Percentiles rank a stretch among this genome's conserved stretches.
These are phyloP conservation scores for Echinarachnius parma DNA, from an alignment of 53 echinoderm and acorn worm genomes.

Conservation along the genomic window DNA sequence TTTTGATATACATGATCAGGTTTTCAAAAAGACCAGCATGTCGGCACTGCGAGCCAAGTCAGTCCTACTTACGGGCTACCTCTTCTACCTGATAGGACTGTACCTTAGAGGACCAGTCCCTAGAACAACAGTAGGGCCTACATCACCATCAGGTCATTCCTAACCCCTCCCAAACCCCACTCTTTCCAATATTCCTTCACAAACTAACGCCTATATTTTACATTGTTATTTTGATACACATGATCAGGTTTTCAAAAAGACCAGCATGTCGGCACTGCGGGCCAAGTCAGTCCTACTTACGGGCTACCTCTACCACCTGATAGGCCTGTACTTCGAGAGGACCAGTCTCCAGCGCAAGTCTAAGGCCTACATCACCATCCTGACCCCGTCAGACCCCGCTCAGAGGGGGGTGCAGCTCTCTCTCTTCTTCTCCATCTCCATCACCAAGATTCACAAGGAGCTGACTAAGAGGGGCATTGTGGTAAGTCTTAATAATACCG, in stretches of 20 bases:
- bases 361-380: conserved; percentile 61
- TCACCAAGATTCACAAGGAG: conserved; percentile 58
- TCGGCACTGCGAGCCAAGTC: conserved; percentile 70
- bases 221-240: not conserved
- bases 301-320: conserved; percentile 70
- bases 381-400: conserved; percentile 69
- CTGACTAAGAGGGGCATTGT: conserved; percentile 82
- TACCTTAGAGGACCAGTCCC: conserved; percentile 32
- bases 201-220: not conserved
- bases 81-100: conserved; percentile 57
- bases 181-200: too few species aligned
- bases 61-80: conserved; percentile 69
- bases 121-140: conserved; percentile 41
- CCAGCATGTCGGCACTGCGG: conserved; percentile 65
- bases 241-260: conserved; percentile 65
- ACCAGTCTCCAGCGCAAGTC: conserved; percentile 27
- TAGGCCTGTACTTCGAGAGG: conserved; percentile 43
- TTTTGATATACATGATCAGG: conserved; percentile 29
- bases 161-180: conserved; percentile 74
- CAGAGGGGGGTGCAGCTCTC: conserved; percentile 89
- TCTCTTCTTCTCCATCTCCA: conserved; percentile 64
- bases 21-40: conserved; percentile 76
- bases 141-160: conserved; percentile 69
- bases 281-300: conserved; percentile 76
- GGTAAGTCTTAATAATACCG: conserved; percentile 76